Percentiles rank a stretch among this genome's conserved stretches.
Evolutionary conservation across 2,888 invertebrate species (phyloP).

Genomic region (Trissolcus brochymenae): DNA sequence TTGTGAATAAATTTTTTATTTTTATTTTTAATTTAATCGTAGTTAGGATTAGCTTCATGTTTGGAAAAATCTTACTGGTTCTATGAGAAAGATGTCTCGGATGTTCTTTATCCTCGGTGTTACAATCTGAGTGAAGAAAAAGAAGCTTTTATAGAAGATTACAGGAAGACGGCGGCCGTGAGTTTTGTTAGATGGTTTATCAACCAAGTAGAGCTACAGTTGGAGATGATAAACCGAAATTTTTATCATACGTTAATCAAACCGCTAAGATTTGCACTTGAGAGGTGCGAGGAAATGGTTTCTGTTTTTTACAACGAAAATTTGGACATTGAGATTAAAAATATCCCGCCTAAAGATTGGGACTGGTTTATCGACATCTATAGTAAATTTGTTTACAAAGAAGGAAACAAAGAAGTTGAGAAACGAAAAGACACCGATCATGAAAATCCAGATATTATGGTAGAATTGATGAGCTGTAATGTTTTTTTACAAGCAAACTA

Average conservation of each 20-base stretch:
- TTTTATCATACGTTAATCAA: conserved; percentile 73
- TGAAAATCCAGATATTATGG: conserved; percentile 26
- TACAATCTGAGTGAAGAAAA: conserved; percentile 80
- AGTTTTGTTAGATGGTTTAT: conserved; percentile 84
- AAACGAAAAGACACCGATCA: conserved; percentile 4
- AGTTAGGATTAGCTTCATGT: conserved; percentile 70
- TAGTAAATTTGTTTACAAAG: conserved; percentile 79
- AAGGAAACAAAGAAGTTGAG: conserved; percentile 4
- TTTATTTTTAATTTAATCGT: conserved; percentile 1
- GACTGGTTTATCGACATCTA: conserved; percentile 82
- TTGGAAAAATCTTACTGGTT: conserved; percentile 82
- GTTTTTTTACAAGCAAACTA: not conserved
- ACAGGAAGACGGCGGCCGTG: conserved; percentile 86
- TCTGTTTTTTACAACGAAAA: conserved; percentile 78
- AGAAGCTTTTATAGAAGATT: conserved; percentile 84
- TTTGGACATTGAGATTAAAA: conserved; percentile 77
- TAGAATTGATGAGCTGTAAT: conserved; percentile 1
- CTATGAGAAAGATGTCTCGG: conserved; percentile 78
- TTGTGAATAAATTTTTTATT: conserved; percentile 9
- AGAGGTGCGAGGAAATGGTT: conserved; percentile 83
- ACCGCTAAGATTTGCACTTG: conserved; percentile 83
- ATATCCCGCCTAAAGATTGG: conserved; percentile 79
- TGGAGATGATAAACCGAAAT: conserved; percentile 51
- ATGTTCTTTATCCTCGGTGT: conserved; percentile 84
- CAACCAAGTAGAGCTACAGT: conserved; percentile 60